Evolutionary conservation across 2,888 invertebrate species (phyloP).

Genomic region (Physocephala rufipes): DNA sequence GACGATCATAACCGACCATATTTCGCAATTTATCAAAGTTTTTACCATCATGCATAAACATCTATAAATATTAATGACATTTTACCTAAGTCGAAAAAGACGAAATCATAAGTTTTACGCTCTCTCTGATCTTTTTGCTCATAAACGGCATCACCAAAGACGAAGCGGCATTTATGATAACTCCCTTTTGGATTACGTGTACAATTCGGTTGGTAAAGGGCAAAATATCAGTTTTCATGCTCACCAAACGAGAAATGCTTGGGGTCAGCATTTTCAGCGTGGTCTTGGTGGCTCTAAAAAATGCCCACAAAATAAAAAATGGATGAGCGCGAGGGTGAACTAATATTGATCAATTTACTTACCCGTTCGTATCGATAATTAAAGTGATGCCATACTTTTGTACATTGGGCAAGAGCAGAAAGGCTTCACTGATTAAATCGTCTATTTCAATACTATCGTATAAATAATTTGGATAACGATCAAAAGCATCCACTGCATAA

Average conservation of each 20-base stretch:
- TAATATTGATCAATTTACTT: constrained; percentile 30
- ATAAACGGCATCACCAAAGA: constrained; percentile 59
- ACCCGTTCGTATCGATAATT: constrained; percentile 61
- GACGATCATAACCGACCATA: constrained; percentile 57
- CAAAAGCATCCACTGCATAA: constrained; percentile 55
- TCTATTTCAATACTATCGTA: constrained; percentile 60
- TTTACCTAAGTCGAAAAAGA: background rate
- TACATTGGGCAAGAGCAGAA: constrained; percentile 57
- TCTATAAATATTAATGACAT: constrained; percentile 45
- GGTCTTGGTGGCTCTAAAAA: constrained; percentile 54
- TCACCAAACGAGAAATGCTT: constrained; percentile 54
- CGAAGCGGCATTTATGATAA: constrained; percentile 57
- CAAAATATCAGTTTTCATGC: constrained; percentile 58
- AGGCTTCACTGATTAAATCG: constrained; percentile 60
- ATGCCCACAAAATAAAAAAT: background rate
- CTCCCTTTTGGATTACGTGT: constrained; percentile 60
- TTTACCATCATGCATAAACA: constrained; percentile 58
- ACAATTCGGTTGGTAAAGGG: constrained; percentile 57
- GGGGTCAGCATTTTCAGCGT: constrained; percentile 57
- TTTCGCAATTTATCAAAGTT: constrained; percentile 58
- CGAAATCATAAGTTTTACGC: constrained; percentile 46
- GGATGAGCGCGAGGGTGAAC: background rate
- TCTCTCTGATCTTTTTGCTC: constrained; percentile 58
- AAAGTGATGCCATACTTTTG: constrained; percentile 59
- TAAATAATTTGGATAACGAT: constrained; percentile 58